A percentile compares a stretch with the other conserved stretches of the same genome.
Evolutionary conservation across 2,888 invertebrate genomes (phyloP).

Genomic region (Agrilus mali): DNA sequence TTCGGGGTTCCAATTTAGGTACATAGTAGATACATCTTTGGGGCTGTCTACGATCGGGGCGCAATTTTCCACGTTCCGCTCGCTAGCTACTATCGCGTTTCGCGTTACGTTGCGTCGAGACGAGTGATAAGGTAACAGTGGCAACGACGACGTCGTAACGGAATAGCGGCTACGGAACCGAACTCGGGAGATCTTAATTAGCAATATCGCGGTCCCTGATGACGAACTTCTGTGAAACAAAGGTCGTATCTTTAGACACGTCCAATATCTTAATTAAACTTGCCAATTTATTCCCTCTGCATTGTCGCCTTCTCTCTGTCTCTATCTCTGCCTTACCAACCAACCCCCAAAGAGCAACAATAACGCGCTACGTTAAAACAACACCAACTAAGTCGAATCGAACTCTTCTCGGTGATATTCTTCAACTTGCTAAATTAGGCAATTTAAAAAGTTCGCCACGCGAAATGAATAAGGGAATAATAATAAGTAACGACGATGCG

Average conservation of each 20-base stretch:
- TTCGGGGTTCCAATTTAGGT: too few species aligned
- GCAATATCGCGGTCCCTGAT: constrained; percentile 30
- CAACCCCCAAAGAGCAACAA: too few species aligned
- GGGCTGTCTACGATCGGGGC: too few species aligned
- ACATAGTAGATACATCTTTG: too few species aligned
- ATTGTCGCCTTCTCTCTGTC: constrained; percentile 9
- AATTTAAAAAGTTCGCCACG: constrained; percentile 38
- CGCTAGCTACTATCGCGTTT: too few species aligned
- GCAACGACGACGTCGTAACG: too few species aligned
- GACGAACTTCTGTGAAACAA: constrained; percentile 31
- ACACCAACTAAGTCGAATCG: too few species aligned
- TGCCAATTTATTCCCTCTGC: constrained; percentile 34
- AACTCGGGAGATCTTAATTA: constrained; percentile 36
- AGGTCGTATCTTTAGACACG: constrained; percentile 31
- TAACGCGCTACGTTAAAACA: too few species aligned
- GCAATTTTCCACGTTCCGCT: too few species aligned
- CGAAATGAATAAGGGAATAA: constrained; percentile 37
- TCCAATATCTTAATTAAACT: constrained; percentile 40
- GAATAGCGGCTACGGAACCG: constrained; percentile 8
- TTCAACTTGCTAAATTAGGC: constrained; percentile 37
- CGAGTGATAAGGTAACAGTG: too few species aligned
- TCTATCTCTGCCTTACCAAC: background rate
- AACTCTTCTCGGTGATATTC: background rate
- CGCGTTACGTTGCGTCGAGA: too few species aligned
- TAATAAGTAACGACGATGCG: constrained; percentile 31